Evolutionary conservation across 2,888 invertebrate genomes (phyloP), one percentile per base, ranked within the genome.

Genomic region (Aphidius colemani): DNA sequence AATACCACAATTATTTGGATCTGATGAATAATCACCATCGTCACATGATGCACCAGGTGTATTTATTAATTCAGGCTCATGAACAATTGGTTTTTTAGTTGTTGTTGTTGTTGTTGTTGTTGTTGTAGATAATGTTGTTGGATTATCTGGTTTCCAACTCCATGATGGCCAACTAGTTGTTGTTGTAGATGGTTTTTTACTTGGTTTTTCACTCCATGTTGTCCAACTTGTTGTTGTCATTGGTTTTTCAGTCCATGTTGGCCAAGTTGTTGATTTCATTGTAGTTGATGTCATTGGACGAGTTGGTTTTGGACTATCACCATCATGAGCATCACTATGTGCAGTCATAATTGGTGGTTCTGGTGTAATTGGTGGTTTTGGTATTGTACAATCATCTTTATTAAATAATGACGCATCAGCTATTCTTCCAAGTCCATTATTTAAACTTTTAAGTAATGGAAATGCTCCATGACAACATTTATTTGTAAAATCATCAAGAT

Each of bases 401-500:
- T 82, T 74, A 0, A 5, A 30, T 30, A 86, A 84, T 3, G 87
- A 85, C 4, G 86, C 85, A 7, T 85, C 79, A 53, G 10, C 79
- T 6, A 85, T 74, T 7, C 87, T 84, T 43, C 92, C 92, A 39
- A 96, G 83, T 0, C 90, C 94, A 13, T 90, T 85, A 67, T 93
- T 93, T 3, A 95, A 88, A 1, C 91, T 89, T 50, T 89, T 87
- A 9, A 95, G 83, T 51, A 95, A 81, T 0, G 95, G 93, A 70
- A 89, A 94, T 0, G 92, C 84, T 75, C 93, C 94, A 6, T 84
- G 84, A 76, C 95, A 95, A 79, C 95, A 96, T 1, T 88, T 86
- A 81, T 95, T 95, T 69, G 87, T 88, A 78, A 93, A 95, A 79
- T 96, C 95, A 72, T 95, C 95, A 71, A 95, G 80, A 78, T 95